Evolutionary conservation across 2,113 vertebrate genomes (phyloP).

Genomic region (Antennarius striatus): DNA sequence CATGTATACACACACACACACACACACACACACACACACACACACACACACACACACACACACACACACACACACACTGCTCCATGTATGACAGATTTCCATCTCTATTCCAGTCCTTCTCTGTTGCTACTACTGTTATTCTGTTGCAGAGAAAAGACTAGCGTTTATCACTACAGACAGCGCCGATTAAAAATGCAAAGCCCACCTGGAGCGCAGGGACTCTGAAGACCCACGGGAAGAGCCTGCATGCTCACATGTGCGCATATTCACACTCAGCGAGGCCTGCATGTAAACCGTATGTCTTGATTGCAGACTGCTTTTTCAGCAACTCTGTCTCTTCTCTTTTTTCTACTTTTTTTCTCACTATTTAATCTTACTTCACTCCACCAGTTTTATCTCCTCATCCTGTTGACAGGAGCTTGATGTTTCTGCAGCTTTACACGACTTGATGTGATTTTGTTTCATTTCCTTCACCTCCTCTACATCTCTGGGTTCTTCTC

Average conservation of each 20-base stretch:
- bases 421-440: conserved; percentile 48
- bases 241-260: conserved; percentile 21
- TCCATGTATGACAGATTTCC: conserved; percentile 69
- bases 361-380: conserved; percentile 36
- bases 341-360: conserved; percentile 6
- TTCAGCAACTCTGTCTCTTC: conserved; percentile 29
- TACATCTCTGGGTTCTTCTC: conserved; percentile 37
- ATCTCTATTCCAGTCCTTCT: conserved; percentile 52
- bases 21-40: conserved; percentile 31
- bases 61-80: conserved; percentile 42
- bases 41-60: conserved; percentile 5
- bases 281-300: conserved; percentile 47
- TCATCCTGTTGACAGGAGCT: conserved; percentile 49
- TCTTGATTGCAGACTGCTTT: conserved; percentile 41
- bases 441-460: conserved; percentile 40
- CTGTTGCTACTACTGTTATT: conserved; percentile 32
- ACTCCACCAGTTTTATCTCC: conserved; percentile 49
- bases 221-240: conserved; percentile 62
- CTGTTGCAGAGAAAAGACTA: conserved; percentile 57
- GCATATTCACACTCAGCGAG: conserved; percentile 31
- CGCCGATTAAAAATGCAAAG: conserved; percentile 82
- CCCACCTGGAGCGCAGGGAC: conserved; percentile 79
- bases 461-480: conserved; percentile 49
- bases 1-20: conserved; percentile 9
- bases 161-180: conserved; percentile 80